These are phyloP conservation scores for Chrysolina americana DNA, from an alignment of 2,888 invertebrate genomes.

Conservation along the genomic window DNA sequence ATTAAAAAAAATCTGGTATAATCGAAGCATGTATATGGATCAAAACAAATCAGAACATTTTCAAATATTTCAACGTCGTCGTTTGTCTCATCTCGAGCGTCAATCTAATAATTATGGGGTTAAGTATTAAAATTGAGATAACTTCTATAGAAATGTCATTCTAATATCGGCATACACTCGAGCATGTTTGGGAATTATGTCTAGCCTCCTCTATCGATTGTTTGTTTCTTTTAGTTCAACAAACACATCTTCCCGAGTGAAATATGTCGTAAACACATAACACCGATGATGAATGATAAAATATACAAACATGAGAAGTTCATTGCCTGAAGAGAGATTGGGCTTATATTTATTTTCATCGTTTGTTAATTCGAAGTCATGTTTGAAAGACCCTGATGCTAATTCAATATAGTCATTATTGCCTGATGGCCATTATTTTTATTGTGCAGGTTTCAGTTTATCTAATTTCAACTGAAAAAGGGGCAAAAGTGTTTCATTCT, in stretches of 20 bases:
- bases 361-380: constrained; percentile 4
- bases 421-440: no score
- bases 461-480: no score
- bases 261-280: constrained; percentile 15
- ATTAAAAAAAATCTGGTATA: no score
- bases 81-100: no score
- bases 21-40: no score
- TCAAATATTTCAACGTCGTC: no score
- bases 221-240: constrained; percentile 7
- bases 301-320: constrained; percentile 32
- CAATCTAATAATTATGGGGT: no score
- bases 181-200: background rate
- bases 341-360: constrained; percentile 1
- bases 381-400: background rate
- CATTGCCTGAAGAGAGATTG: constrained; percentile 26
- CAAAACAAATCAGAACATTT: no score
- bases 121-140: background rate
- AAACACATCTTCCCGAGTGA: constrained; percentile 5
- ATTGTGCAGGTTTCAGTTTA: no score
- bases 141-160: background rate
- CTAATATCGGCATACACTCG: background rate
- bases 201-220: background rate
- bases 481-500: no score
- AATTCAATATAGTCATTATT: background rate
- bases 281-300: constrained; percentile 19